These are phyloP conservation scores for Eupleurogrammus muticus DNA, from an alignment of 2,797 vertebrate species.

Conservation along the genomic window DNA sequence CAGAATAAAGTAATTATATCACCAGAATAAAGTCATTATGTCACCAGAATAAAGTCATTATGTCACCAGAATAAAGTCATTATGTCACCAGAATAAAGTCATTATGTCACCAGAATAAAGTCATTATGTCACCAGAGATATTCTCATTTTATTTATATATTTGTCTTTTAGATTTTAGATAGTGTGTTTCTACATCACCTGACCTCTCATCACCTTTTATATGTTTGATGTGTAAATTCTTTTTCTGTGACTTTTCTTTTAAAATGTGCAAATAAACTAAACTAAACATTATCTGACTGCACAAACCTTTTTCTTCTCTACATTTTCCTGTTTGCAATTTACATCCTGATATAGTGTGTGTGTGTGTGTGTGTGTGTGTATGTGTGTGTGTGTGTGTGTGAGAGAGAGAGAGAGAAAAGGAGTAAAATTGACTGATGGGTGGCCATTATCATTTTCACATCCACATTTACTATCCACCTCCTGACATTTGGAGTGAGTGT, in stretches of 20 bases:
- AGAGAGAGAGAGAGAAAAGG: slow-evolving; percentile 16
- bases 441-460: slow-evolving; percentile 30
- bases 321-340: not conserved
- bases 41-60: too few relatives aligned
- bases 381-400: slow-evolving; percentile 16
- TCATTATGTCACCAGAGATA: too few relatives aligned
- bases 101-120: too few relatives aligned
- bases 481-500: not conserved
- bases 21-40: too few relatives aligned
- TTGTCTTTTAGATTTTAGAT: too few relatives aligned
- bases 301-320: not conserved
- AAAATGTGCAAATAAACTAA: not conserved
- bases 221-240: too few relatives aligned
- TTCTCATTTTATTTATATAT: too few relatives aligned
- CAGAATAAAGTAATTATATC: too few relatives aligned
- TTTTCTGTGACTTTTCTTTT: slow-evolving; percentile 11
- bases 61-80: too few relatives aligned
- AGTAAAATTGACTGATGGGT: slow-evolving; percentile 49
- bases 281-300: not conserved
- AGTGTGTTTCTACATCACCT: too few relatives aligned
- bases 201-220: too few relatives aligned
- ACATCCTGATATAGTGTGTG: not conserved
- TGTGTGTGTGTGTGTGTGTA: slow-evolving; percentile 3
- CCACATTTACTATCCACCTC: slow-evolving; percentile 6
- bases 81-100: too few relatives aligned